These are phyloP conservation scores for Hirtodrosophila cameraria DNA, from an alignment of 2,888 invertebrate genomes.

Conservation along the genomic window DNA sequence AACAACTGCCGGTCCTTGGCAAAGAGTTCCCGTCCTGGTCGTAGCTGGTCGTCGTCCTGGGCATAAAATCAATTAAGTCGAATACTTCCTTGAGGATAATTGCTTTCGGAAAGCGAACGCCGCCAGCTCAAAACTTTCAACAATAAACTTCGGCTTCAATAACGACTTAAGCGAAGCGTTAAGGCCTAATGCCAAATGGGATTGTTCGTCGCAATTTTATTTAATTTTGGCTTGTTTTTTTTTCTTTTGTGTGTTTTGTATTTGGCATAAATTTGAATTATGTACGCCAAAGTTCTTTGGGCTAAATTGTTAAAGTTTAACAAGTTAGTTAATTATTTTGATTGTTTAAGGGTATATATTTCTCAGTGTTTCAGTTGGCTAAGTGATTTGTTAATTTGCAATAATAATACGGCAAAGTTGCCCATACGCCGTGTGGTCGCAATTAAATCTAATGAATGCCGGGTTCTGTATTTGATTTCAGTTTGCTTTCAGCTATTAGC, in stretches of 20 bases:
- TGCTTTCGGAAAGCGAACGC: conserved; percentile 68
- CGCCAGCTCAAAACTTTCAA: conserved; percentile 67
- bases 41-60: conserved; percentile 6
- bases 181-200: conserved; percentile 69
- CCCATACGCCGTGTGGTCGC: conserved; percentile 51
- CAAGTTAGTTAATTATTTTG: conserved; percentile 73
- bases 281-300: conserved; percentile 39
- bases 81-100: conserved; percentile 75
- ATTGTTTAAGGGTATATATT: conserved; percentile 39
- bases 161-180: conserved; percentile 75
- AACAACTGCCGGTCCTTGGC: conserved; percentile 46
- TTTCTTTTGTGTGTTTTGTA: background rate
- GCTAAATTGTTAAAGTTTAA: conserved; percentile 65
- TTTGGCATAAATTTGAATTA: conserved; percentile 52
- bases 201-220: conserved; percentile 32
- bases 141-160: conserved; percentile 72
- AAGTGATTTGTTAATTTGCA: conserved; percentile 73
- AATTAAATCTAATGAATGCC: conserved; percentile 68
- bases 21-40: background rate
- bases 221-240: background rate
- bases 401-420: conserved; percentile 53
- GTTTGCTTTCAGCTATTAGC: conserved; percentile 67
- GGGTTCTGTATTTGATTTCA: conserved; percentile 52
- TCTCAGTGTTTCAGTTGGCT: conserved; percentile 26
- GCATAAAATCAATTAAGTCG: conserved; percentile 76